Conservation (phyloP, 2,797 vertebrate genomes). For the Apodemus agrarius region DNA sequence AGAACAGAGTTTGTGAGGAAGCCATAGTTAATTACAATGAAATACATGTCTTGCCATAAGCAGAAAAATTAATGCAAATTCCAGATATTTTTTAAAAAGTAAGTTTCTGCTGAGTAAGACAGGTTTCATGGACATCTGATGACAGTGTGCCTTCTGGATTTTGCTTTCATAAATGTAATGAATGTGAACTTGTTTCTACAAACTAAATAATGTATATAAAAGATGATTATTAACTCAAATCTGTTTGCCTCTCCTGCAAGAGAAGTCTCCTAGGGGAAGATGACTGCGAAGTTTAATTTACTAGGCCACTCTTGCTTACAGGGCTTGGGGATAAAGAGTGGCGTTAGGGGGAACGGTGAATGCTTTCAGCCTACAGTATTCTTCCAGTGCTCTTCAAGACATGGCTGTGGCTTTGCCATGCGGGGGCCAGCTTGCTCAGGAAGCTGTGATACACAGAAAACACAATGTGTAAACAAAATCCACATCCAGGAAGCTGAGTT, state of each 20-base stretch:
- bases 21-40: not conserved
- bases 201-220: not conserved
- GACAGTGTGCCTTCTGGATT: not conserved
- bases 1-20: constrained; percentile 46
- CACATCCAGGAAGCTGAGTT: constrained; percentile 69
- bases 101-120: constrained; percentile 11
- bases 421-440: constrained; percentile 78
- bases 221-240: constrained; percentile 22
- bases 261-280: not conserved
- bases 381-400: constrained; percentile 50
- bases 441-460: constrained; percentile 74
- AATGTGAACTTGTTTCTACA: constrained; percentile 39
- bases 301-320: not conserved
- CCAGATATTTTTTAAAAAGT: not conserved
- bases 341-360: constrained; percentile 19
- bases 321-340: not conserved
- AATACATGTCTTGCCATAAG: not conserved
- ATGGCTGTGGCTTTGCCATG: constrained; percentile 68
- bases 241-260: not conserved
- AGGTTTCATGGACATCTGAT: not conserved
- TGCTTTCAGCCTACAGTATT: not conserved
- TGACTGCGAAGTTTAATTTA: constrained; percentile 25
- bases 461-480: constrained; percentile 78
- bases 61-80: constrained; percentile 45
- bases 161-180: constrained; percentile 13